phyloP scores from a whole-genome alignment of 2,797 vertebrate genomes.

The Labeo calbasu region DNA sequence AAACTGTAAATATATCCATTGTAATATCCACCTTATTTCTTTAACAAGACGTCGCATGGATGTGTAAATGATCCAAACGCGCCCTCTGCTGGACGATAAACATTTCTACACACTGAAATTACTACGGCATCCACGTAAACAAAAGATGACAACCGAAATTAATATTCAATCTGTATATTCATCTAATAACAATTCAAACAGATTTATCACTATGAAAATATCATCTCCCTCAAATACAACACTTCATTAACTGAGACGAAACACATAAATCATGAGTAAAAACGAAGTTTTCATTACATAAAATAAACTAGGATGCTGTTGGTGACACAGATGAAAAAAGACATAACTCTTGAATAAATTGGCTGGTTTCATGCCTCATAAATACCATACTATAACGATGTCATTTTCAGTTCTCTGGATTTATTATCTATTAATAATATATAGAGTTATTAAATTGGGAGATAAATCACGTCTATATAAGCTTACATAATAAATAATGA shows the following conservation, averaged over 20 bases:
- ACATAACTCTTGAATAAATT: conserved; percentile 70
- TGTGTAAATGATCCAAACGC: conserved; percentile 40
- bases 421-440: conserved; percentile 64
- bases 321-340: conserved; percentile 63
- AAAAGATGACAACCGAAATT: conserved; percentile 21
- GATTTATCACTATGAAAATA: conserved; percentile 25
- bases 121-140: neutral
- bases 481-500: conserved; percentile 59
- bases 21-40: neutral
- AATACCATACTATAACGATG: conserved; percentile 68
- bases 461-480: conserved; percentile 66
- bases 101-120: neutral
- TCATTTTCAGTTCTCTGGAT: conserved; percentile 67
- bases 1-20: too few relatives aligned
- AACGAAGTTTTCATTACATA: neutral
- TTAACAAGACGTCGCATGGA: neutral
- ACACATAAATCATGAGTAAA: conserved; percentile 28
- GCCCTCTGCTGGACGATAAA: conserved; percentile 62
- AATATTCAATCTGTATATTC: conserved; percentile 1
- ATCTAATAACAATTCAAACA: conserved; percentile 22
- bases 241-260: conserved; percentile 33
- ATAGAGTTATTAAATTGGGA: conserved; percentile 64
- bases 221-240: conserved; percentile 21
- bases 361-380: conserved; percentile 65
- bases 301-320: conserved; percentile 26